Percentiles rank a stretch among this genome's conserved stretches.
phyloP scores from a whole-genome alignment of 2,113 vertebrate genomes.

The Salminus brasiliensis region DNA sequence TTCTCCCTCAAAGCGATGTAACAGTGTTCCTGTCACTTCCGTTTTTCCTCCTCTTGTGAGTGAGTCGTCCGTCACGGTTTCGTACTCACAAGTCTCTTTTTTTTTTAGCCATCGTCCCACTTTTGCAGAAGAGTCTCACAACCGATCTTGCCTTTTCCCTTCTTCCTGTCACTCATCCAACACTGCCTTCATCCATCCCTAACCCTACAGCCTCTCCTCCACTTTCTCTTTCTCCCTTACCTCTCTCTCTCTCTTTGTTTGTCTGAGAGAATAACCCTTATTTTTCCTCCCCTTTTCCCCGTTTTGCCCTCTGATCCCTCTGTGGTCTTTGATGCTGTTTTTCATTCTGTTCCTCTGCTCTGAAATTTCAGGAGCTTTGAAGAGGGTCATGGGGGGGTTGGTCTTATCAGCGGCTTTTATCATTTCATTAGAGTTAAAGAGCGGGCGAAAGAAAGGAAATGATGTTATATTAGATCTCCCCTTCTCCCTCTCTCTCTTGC shows the following conservation, averaged over 20 bases:
- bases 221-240: constrained; percentile 7
- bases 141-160: constrained; percentile 19
- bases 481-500: not conserved
- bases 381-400: constrained; percentile 20
- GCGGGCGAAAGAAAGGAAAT: not conserved
- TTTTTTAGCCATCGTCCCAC: not conserved
- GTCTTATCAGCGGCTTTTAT: constrained; percentile 9
- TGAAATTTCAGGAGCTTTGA: constrained; percentile 37
- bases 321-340: constrained; percentile 43
- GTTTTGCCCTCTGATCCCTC: constrained; percentile 34
- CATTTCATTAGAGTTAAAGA: constrained; percentile 22
- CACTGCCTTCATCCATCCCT: constrained; percentile 25
- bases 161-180: constrained; percentile 37
- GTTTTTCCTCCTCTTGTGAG: constrained; percentile 32
- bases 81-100: not conserved
- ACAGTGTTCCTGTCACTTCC: constrained; percentile 38
- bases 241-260: not conserved
- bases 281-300: not conserved
- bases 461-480: not conserved
- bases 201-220: constrained; percentile 28
- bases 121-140: not conserved
- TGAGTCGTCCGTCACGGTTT: constrained; percentile 12
- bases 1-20: constrained; percentile 17
- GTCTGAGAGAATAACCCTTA: not conserved
- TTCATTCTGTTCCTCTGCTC: constrained; percentile 30